These are phyloP conservation scores for Nanorana parkeri DNA, from an alignment of 2,113 vertebrate species.

Conservation along the genomic window DNA sequence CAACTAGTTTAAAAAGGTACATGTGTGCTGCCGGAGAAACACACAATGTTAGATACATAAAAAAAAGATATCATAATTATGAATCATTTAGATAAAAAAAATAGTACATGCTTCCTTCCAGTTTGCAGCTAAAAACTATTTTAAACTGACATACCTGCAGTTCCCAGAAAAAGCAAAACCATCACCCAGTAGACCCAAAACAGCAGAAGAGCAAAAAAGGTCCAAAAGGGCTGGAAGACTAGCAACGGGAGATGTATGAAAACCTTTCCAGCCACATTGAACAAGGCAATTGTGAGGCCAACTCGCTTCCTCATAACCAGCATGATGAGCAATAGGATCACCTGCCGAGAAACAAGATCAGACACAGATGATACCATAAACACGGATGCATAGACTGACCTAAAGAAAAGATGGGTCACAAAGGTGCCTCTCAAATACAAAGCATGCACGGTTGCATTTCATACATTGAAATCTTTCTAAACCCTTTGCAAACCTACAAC, in stretches of 20 bases:
- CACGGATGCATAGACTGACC: background rate
- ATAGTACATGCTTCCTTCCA: no score
- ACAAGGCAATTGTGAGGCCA: slow-evolving; percentile 94
- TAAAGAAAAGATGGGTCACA: background rate
- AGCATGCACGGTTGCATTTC: no score
- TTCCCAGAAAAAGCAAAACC: slow-evolving; percentile 93
- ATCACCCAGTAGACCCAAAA: slow-evolving; percentile 96
- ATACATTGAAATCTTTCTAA: no score
- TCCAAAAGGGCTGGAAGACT: slow-evolving; percentile 95
- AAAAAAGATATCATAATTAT: background rate
- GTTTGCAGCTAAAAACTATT: no score
- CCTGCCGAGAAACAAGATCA: slow-evolving; percentile 66
- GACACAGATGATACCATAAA: background rate
- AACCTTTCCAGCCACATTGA: slow-evolving; percentile 96
- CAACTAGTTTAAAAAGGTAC: no score
- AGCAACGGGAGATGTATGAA: slow-evolving; percentile 93
- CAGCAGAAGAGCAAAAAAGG: slow-evolving; percentile 88
- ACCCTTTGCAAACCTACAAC: no score
- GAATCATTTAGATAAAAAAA: slow-evolving; percentile 1
- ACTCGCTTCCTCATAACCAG: slow-evolving; percentile 95
- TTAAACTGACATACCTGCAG: slow-evolving; percentile 77
- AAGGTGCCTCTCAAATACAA: background rate
- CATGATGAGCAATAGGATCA: slow-evolving; percentile 91
- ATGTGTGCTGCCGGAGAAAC: no score
- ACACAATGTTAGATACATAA: background rate